Conservation (phyloP, 2,888 invertebrate genomes). For the Silvanus unidentatus region DNA sequence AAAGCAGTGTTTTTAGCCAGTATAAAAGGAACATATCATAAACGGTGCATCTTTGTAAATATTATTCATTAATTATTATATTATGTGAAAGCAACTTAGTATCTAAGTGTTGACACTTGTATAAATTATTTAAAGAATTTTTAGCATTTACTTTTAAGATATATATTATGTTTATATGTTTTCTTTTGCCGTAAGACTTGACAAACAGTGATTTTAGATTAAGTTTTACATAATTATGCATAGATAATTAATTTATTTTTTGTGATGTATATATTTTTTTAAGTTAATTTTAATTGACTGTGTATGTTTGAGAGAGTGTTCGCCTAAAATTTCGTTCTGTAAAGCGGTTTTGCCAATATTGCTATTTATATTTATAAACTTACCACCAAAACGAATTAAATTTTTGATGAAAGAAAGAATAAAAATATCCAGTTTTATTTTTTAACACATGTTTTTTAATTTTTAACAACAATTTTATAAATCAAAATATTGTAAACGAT, state of each 20-base stretch:
- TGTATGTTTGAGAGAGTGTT: conserved; percentile 39
- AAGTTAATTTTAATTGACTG: conserved; percentile 29
- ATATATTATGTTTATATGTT: conserved; percentile 25
- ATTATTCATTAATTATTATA: conserved; percentile 19
- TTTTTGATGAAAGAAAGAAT: too few species aligned
- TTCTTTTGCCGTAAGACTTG: conserved; percentile 41
- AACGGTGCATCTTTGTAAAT: conserved; percentile 44
- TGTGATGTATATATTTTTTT: conserved; percentile 44
- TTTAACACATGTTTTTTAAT: too few species aligned
- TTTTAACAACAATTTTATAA: conserved; percentile 1
- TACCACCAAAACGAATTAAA: not conserved
- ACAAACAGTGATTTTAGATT: conserved; percentile 44
- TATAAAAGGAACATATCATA: conserved; percentile 16
- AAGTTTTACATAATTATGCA: conserved; percentile 35
- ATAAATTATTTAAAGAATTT: conserved; percentile 33
- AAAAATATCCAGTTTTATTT: too few species aligned
- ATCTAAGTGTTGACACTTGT: conserved; percentile 35
- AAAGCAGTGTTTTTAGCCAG: too few species aligned
- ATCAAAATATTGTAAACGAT: conserved; percentile 17
- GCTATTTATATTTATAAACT: conserved; percentile 9
- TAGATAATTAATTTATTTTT: conserved; percentile 40
- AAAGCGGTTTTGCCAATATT: conserved; percentile 7
- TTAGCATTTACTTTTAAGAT: conserved; percentile 29
- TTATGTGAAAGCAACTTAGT: conserved; percentile 25
- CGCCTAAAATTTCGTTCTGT: conserved; percentile 8